Evolutionary conservation across 2,888 invertebrate genomes (phyloP).

Genomic region (Parnassius mnemosyne): DNA sequence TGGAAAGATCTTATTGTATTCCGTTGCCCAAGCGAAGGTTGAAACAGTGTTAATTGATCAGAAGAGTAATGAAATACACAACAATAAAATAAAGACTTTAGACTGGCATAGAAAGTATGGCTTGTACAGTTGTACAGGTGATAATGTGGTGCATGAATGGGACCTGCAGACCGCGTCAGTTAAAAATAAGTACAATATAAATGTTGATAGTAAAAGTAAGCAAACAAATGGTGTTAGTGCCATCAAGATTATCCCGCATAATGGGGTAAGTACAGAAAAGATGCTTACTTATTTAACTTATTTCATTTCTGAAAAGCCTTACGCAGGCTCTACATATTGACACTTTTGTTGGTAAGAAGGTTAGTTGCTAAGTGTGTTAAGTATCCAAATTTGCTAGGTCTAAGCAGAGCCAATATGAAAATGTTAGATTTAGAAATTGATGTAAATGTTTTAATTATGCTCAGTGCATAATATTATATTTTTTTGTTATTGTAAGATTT

Average conservation of each 20-base stretch:
- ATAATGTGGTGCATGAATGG: conserved; percentile 80
- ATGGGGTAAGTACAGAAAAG: conserved; percentile 53
- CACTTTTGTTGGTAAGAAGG: too few species aligned
- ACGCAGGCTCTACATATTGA: too few species aligned
- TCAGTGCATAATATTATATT: too few species aligned
- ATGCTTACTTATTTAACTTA: too few species aligned
- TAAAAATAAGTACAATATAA: conserved; percentile 73
- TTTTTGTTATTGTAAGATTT: too few species aligned
- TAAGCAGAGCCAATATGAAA: too few species aligned
- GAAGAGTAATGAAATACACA: conserved; percentile 56
- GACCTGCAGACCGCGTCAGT: conserved; percentile 69
- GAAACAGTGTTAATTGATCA: conserved; percentile 80
- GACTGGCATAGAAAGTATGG: conserved; percentile 80
- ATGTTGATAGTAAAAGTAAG: conserved; percentile 84
- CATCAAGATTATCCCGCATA: conserved; percentile 81
- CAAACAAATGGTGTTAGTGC: conserved; percentile 76
- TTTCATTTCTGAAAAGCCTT: too few species aligned
- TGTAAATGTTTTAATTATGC: too few species aligned
- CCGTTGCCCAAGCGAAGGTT: conserved; percentile 83
- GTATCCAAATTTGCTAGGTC: too few species aligned
- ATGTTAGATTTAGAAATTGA: too few species aligned
- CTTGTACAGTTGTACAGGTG: conserved; percentile 76
- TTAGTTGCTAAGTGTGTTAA: too few species aligned
- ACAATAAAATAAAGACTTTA: conserved; percentile 63
- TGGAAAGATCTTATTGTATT: conserved; percentile 87